Percentiles rank a stretch among this genome's conserved stretches.
Conservation (phyloP, 2,888 invertebrate genomes). For the Mesoligia furuncula region DNA sequence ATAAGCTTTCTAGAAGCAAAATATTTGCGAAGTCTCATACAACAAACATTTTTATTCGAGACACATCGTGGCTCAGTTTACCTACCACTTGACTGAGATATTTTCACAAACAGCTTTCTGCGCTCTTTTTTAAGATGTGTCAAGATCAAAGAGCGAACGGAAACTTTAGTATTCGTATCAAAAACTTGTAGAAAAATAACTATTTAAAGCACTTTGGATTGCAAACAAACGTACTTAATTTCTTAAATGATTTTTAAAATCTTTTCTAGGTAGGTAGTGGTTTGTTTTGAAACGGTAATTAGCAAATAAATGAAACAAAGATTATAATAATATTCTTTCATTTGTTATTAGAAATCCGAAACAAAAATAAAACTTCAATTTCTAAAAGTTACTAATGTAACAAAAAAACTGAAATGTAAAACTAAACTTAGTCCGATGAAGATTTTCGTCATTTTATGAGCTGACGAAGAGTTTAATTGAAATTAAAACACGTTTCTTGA, state of each 20-base stretch:
- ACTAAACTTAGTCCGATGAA: background rate
- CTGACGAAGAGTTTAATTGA: constrained; percentile 41
- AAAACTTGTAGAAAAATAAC: background rate
- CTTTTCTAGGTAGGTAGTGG: background rate
- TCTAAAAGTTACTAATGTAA: background rate
- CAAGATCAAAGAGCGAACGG: constrained; percentile 15
- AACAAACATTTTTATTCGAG: constrained; percentile 34
- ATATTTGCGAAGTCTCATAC: background rate
- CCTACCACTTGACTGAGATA: constrained; percentile 22
- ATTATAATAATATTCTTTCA: constrained; percentile 2
- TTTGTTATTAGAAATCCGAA: background rate
- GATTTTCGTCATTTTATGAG: constrained; percentile 29
- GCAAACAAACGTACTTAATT: too few relatives aligned
- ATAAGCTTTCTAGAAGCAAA: constrained; percentile 1
- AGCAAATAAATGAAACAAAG: constrained; percentile 3
- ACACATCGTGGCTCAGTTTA: constrained; percentile 26
- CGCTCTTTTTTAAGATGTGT: constrained; percentile 12
- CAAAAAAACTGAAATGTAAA: constrained; percentile 22
- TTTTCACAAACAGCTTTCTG: constrained; percentile 26
- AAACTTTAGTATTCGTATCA: background rate
- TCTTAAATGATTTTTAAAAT: too few relatives aligned
- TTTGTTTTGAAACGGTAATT: background rate
- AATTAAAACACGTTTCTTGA: constrained; percentile 23
- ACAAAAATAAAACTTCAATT: background rate
- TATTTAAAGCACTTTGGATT: background rate